Evolutionary conservation across 2,113 vertebrate species (phyloP).

Genomic region (Corvus hawaiiensis): DNA sequence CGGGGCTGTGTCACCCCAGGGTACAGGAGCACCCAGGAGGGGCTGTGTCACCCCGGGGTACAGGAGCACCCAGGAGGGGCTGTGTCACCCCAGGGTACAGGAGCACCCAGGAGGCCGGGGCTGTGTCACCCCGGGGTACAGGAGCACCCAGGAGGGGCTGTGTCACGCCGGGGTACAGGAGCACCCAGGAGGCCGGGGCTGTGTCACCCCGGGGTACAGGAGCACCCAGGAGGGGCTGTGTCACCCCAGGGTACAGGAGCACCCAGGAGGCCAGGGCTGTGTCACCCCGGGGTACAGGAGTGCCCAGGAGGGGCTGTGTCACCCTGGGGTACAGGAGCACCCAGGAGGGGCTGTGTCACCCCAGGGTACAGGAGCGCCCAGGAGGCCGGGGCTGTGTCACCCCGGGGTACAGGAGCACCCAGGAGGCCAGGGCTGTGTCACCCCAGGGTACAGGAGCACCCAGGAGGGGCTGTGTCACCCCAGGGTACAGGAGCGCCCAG

Average conservation of each 20-base stretch:
- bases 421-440: too few relatives aligned
- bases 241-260: background rate
- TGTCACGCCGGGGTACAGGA: background rate
- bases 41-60: background rate
- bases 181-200: background rate
- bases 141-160: background rate
- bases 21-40: background rate
- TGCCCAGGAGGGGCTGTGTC: too few relatives aligned
- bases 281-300: background rate
- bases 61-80: too few relatives aligned
- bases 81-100: background rate
- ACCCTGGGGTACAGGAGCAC: background rate
- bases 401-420: accelerated
- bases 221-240: background rate
- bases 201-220: background rate
- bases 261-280: background rate
- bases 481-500: accelerated
- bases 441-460: background rate
- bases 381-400: background rate
- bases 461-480: background rate
- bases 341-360: background rate
- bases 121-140: background rate
- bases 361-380: too few relatives aligned
- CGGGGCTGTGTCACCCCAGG: accelerated
- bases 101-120: background rate